These are phyloP conservation scores for Parapsyche elsis DNA, from an alignment of 1,140 invertebrate genomes.

Conservation along the genomic window DNA sequence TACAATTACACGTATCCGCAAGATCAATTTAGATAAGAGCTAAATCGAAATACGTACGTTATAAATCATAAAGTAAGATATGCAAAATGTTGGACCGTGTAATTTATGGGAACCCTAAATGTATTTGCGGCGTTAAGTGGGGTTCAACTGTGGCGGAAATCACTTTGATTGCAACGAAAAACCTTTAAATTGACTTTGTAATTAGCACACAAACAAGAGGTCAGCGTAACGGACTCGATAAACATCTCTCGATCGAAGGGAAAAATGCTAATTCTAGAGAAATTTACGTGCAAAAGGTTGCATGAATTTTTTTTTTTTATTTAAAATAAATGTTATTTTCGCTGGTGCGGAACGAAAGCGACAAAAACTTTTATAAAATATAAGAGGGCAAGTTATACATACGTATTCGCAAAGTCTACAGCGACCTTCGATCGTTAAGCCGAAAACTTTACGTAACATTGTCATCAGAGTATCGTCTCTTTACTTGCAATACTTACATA, in stretches of 20 bases:
- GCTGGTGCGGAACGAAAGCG: too few species aligned
- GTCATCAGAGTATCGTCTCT: too few species aligned
- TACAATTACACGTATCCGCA: too few species aligned
- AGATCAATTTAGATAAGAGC: too few species aligned
- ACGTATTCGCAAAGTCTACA: not conserved
- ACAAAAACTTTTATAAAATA: too few species aligned
- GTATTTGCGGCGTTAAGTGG: not conserved
- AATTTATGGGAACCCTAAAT: not conserved
- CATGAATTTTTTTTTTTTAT: too few species aligned
- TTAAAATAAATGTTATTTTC: too few species aligned
- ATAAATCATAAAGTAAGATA: not conserved
- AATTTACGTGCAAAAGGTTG: not conserved
- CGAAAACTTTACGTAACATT: not conserved
- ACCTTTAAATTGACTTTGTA: not conserved
- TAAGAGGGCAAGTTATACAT: too few species aligned
- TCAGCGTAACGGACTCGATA: slow-evolving; percentile 1
- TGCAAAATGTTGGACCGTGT: not conserved
- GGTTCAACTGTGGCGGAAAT: not conserved
- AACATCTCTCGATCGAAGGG: not conserved
- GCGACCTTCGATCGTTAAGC: not conserved
- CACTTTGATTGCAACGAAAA: slow-evolving; percentile 16
- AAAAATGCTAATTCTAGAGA: slow-evolving; percentile 11
- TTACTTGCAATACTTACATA: too few species aligned
- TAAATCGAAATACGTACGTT: not conserved
- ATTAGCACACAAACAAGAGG: slow-evolving; percentile 15